These are phyloP conservation scores for Minunthozetes semirufus DNA, from an alignment of 2,888 invertebrate genomes.

Conservation along the genomic window DNA sequence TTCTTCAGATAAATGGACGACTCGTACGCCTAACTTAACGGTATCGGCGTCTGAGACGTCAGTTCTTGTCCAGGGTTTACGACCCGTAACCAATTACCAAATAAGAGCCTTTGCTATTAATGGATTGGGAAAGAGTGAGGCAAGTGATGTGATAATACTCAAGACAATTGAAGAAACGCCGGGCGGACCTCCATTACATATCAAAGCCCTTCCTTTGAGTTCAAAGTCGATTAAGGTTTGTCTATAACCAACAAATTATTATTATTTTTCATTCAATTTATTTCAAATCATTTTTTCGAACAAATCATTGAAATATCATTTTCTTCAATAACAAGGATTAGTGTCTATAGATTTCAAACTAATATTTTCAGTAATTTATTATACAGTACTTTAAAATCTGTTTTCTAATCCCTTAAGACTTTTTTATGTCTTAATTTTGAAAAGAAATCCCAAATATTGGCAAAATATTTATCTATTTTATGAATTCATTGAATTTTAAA, in stretches of 20 bases:
- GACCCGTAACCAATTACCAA: constrained; percentile 48
- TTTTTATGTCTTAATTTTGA: background rate
- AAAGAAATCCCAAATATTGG: background rate
- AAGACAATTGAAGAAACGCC: constrained; percentile 45
- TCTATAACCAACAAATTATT: background rate
- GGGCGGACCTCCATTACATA: constrained; percentile 40
- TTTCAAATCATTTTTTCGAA: background rate
- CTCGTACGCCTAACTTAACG: constrained; percentile 37
- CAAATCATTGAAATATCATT: background rate
- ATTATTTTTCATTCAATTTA: background rate
- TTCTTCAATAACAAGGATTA: too few species aligned
- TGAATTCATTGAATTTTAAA: background rate
- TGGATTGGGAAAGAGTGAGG: constrained; percentile 47
- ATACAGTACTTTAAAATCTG: too few species aligned
- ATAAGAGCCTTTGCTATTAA: constrained; percentile 48
- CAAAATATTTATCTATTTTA: background rate
- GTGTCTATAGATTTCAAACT: too few species aligned
- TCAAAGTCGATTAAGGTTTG: constrained; percentile 41
- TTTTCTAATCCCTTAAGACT: background rate
- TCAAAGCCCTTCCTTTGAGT: constrained; percentile 40
- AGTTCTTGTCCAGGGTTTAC: constrained; percentile 45
- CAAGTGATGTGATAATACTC: constrained; percentile 46
- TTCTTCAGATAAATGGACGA: constrained; percentile 36
- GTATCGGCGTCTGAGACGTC: constrained; percentile 42
- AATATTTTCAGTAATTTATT: too few species aligned